Conservation (phyloP, 2,113 vertebrate genomes). For the Plotosus lineatus region DNA sequence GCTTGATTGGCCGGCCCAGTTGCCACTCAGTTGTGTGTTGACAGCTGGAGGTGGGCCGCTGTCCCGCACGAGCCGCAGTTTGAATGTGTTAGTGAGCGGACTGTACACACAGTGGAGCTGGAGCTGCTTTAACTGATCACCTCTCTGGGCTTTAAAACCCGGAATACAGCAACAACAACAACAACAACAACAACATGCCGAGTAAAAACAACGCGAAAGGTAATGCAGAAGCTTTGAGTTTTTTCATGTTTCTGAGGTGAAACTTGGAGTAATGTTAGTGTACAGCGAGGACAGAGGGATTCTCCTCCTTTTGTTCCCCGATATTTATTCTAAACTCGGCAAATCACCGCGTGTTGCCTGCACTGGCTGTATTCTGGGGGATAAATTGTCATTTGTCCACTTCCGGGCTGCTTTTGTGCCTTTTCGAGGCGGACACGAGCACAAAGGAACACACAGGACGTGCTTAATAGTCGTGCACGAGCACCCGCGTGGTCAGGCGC, state of each 20-base stretch:
- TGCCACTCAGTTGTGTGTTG: conserved; percentile 45
- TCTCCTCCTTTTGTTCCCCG: conserved; percentile 20
- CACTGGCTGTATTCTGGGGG: neutral
- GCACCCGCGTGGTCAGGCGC: neutral
- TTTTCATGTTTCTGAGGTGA: neutral
- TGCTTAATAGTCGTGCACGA: conserved; percentile 27
- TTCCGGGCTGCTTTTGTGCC: conserved; percentile 1
- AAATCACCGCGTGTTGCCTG: neutral
- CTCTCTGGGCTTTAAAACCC: neutral
- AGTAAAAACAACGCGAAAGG: conserved; percentile 42
- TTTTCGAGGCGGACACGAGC: conserved; percentile 2
- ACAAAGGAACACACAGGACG: conserved; percentile 46
- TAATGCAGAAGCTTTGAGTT: neutral
- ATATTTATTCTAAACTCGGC: neutral
- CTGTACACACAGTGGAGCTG: neutral
- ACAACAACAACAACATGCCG: conserved; percentile 28
- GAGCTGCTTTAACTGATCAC: neutral
- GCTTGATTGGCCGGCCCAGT: conserved; percentile 31
- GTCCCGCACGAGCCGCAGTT: conserved; percentile 28
- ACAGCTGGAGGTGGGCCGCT: conserved; percentile 45
- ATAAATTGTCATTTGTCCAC: too few relatives aligned
- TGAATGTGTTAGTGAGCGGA: conserved; percentile 22
- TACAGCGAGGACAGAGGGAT: neutral
- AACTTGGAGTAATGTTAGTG: neutral
- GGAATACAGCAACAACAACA: neutral